These are phyloP conservation scores for Stictonetta naevosa DNA, from an alignment of 2,113 vertebrate genomes.

Conservation along the genomic window DNA sequence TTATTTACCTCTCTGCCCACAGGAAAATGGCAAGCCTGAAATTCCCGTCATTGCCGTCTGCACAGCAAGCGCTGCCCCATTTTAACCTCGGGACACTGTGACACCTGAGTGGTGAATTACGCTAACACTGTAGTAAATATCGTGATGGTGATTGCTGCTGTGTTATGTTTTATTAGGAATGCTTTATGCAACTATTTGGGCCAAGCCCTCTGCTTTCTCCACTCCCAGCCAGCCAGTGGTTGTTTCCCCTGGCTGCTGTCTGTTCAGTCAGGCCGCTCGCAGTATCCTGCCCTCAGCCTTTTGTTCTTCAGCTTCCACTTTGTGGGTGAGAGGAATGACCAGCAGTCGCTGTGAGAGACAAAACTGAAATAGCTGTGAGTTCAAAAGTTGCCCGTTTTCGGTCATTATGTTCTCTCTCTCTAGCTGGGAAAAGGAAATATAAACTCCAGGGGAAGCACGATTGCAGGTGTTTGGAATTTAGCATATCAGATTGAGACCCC, in stretches of 20 bases:
- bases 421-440: slow-evolving; percentile 44
- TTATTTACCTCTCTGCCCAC: slow-evolving; percentile 10
- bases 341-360: not conserved
- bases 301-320: slow-evolving; percentile 24
- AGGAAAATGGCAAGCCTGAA: not conserved
- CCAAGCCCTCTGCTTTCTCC: not conserved
- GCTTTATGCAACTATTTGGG: not conserved
- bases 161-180: not conserved
- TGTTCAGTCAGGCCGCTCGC: not conserved
- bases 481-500: not conserved
- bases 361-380: not conserved
- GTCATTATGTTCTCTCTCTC: slow-evolving; percentile 28
- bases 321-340: slow-evolving; percentile 27
- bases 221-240: not conserved
- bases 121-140: not conserved
- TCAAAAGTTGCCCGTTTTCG: slow-evolving; percentile 51
- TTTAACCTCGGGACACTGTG: not conserved
- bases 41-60: not conserved
- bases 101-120: not conserved
- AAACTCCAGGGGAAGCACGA: slow-evolving; percentile 18
- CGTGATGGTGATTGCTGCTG: not conserved
- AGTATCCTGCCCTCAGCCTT: not conserved
- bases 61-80: not conserved
- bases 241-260: not conserved
- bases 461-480: not conserved